phyloP scores from a whole-genome alignment of 2,113 vertebrate species.

The Dryoscopus gambensis region DNA sequence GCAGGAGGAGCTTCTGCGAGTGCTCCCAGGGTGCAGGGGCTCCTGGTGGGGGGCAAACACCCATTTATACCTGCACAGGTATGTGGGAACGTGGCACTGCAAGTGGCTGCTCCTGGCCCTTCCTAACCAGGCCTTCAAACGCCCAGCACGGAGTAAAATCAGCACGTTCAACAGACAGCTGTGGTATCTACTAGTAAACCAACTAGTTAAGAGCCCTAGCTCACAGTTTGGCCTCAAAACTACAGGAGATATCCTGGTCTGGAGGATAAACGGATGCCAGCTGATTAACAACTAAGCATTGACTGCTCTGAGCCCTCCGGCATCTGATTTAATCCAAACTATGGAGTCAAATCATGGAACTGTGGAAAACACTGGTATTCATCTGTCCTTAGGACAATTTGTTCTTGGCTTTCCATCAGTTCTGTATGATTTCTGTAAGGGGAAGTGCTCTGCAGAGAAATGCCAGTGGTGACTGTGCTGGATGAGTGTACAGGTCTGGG shows the following conservation, averaged over 20 bases:
- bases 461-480: background rate
- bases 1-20: background rate
- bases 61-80: background rate
- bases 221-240: background rate
- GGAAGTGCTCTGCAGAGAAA: background rate
- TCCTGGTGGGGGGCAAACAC: background rate
- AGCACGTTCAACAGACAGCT: too few species aligned
- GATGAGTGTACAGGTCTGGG: background rate
- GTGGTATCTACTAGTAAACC: too few species aligned
- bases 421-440: background rate
- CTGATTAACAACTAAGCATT: background rate
- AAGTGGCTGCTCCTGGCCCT: background rate
- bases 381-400: background rate
- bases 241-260: background rate
- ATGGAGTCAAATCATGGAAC: background rate
- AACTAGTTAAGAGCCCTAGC: background rate
- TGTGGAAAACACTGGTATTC: background rate
- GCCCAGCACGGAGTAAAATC: background rate
- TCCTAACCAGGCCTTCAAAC: background rate
- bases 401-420: background rate
- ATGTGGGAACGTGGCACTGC: fast-evolving
- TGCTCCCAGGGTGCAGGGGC: background rate
- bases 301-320: background rate
- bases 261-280: background rate
- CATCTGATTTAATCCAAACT: background rate